Evolutionary conservation across 2,888 invertebrate genomes (phyloP), one percentile per base, ranked within the genome.

Genomic region (Amphiduros pacificus): DNA sequence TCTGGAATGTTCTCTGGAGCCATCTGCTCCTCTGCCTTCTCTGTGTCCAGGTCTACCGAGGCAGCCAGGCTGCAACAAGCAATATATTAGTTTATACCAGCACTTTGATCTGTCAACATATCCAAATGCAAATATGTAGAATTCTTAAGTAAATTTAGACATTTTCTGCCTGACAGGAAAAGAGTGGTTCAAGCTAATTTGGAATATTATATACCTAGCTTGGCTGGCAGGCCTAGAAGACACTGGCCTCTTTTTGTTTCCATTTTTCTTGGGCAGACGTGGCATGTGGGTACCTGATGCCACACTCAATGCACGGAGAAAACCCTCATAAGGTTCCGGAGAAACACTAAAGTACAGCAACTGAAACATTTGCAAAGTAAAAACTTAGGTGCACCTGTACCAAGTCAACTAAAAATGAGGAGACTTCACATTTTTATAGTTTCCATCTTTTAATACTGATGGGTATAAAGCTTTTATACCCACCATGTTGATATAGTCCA

Each of bases 271-370:
- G 6, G 60, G 48, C 3, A 67, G 32, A 20, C 66, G 51, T 2
- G 73, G 71, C 74, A 82, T 80, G 60, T 79, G 77, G 17, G 67
- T 71, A 3, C 74, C 77, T 14, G 75, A 65, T 0, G 78, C 75
- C 4, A 82, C 77, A 70, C 77, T 77, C n/a, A 82, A 67, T 20
- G 82, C 82, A 52, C 81, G 67, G 56, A 80, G 71, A 64, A 82
- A 80, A 3, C 82, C 82, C 55, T 79, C 77, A 57, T 76, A 74
- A 22, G 79, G 67, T 61, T 76, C 73, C 3, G 70, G 63, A 4
- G 74, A 65, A 9, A 76, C 75, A 68, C 77, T 74, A 61, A 81
- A 81, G 71, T 80, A 80, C 73, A 81, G 65, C 67, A 80, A 59
- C 79, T 80, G n/a, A n/a, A n/a, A n/a, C n/a, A n/a, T n/a, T n/a